A percentile compares a stretch with the other conserved stretches of the same genome.
Evolutionary conservation across 2,113 vertebrate species (phyloP).

Genomic region (Tachysurus fulvidraco): DNA sequence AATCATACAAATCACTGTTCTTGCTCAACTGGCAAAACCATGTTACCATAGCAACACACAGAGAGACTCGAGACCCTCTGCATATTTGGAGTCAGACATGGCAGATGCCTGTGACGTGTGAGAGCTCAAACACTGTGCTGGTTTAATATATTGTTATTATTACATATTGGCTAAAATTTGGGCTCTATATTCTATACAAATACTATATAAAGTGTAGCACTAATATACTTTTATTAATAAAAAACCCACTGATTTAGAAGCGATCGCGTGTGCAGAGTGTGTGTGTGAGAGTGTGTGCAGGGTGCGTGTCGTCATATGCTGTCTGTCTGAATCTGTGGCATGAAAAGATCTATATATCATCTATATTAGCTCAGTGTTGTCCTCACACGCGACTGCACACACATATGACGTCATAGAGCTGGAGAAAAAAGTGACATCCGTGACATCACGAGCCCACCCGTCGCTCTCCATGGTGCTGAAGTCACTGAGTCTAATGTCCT

Average conservation of each 20-base stretch:
- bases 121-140: conserved; percentile 25
- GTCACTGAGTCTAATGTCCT: neutral
- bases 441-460: neutral
- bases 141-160: neutral
- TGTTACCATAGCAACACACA: conserved; percentile 54
- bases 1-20: conserved; percentile 39
- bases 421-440: neutral
- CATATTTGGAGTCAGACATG: conserved; percentile 37
- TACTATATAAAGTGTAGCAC: too few relatives aligned
- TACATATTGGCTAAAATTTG: too few relatives aligned
- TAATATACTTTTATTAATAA: neutral
- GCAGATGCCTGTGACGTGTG: conserved; percentile 37
- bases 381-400: neutral
- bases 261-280: too few relatives aligned
- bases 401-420: neutral
- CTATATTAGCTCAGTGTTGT: neutral
- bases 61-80: conserved; percentile 40
- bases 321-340: too few relatives aligned
- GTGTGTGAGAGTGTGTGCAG: too few relatives aligned
- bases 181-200: too few relatives aligned
- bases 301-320: too few relatives aligned
- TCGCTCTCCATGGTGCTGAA: conserved; percentile 18
- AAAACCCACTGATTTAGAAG: too few relatives aligned
- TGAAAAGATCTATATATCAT: too few relatives aligned
- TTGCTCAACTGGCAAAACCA: conserved; percentile 9